These are phyloP conservation scores for Tenthredo livida DNA, from an alignment of 2,888 invertebrate species.

Conservation along the genomic window DNA sequence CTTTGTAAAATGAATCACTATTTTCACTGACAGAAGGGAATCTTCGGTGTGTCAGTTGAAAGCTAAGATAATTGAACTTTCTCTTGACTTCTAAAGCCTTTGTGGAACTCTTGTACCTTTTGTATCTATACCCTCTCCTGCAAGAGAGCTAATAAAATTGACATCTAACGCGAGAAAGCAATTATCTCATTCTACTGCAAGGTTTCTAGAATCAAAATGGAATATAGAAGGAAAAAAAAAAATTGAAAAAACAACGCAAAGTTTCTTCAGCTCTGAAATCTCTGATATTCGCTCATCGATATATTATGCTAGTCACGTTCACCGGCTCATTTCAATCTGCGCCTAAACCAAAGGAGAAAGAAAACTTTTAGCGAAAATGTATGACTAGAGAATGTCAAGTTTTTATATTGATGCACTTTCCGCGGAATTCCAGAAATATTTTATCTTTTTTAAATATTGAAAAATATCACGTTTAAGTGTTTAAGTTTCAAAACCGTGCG, in stretches of 20 bases:
- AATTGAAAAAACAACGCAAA: neutral
- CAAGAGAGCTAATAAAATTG: neutral
- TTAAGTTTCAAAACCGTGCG: neutral
- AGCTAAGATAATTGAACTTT: neutral
- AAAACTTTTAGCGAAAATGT: slow-evolving; percentile 38
- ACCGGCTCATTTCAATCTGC: slow-evolving; percentile 55
- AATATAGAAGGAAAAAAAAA: slow-evolving; percentile 4
- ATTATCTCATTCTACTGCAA: slow-evolving; percentile 1
- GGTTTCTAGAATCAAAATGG: neutral
- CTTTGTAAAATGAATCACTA: neutral
- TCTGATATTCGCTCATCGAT: slow-evolving; percentile 26
- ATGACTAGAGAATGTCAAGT: slow-evolving; percentile 31
- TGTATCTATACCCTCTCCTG: too few species aligned
- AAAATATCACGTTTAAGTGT: neutral
- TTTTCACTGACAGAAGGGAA: neutral
- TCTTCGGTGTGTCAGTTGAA: neutral
- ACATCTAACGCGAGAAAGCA: neutral
- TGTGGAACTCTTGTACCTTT: neutral
- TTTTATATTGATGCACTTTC: slow-evolving; percentile 39
- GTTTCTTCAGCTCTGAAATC: neutral
- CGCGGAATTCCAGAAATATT: neutral
- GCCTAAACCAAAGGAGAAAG: slow-evolving; percentile 44
- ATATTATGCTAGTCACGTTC: slow-evolving; percentile 58
- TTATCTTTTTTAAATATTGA: neutral
- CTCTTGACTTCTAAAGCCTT: neutral